Percentiles rank a stretch among this genome's conserved stretches.
Evolutionary conservation across 2,888 invertebrate genomes (phyloP).

Genomic region (Syrista parreyssii): DNA sequence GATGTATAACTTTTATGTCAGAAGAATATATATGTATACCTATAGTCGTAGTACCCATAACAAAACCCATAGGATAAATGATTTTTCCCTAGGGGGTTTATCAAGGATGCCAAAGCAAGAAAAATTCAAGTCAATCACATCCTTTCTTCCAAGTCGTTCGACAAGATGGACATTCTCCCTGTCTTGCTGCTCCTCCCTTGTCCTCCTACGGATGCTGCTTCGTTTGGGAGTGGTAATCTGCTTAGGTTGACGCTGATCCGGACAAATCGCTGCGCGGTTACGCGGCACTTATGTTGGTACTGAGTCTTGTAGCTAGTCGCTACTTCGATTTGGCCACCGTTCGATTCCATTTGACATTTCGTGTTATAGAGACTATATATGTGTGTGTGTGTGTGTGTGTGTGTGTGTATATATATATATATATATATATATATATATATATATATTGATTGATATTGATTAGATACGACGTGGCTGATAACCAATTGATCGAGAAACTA

Average conservation of each 20-base stretch:
- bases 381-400: too few species aligned
- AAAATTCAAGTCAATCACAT: background rate
- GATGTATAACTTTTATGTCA: background rate
- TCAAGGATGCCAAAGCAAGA: background rate
- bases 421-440: too few species aligned
- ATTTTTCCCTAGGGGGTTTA: background rate
- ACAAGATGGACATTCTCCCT: background rate
- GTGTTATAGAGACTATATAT: too few species aligned
- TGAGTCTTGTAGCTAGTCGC: constrained; percentile 17
- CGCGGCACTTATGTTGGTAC: constrained; percentile 55
- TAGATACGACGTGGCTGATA: too few species aligned
- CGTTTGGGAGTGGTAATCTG: constrained; percentile 67
- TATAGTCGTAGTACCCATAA: background rate
- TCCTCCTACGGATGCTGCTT: constrained; percentile 40
- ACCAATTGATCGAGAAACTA: too few species aligned
- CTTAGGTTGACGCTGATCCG: constrained; percentile 73
- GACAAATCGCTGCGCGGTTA: constrained; percentile 68
- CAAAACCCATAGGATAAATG: background rate
- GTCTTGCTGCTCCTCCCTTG: background rate
- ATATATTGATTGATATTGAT: too few species aligned
- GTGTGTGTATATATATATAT: too few species aligned
- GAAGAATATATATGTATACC: background rate
- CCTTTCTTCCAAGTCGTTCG: background rate
- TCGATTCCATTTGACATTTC: too few species aligned
- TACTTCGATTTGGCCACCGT: too few species aligned